Conservation (phyloP, 2,113 vertebrate species). For the Anser cygnoides region DNA sequence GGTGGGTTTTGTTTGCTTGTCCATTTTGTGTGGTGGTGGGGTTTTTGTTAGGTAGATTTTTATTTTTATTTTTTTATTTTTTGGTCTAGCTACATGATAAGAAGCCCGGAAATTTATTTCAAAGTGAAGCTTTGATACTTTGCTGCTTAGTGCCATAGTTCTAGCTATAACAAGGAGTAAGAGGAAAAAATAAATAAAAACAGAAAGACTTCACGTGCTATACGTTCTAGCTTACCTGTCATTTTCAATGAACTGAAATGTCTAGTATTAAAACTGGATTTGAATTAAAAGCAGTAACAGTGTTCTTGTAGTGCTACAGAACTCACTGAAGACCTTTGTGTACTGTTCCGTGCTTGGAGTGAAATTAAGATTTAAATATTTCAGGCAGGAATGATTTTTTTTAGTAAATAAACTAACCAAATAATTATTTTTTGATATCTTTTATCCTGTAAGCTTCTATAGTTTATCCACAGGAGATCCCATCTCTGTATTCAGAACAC, state of each 20-base stretch:
- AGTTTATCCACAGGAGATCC: neutral
- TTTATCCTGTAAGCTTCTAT: neutral
- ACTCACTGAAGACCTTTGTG: rapidly evolving
- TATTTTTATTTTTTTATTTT: neutral
- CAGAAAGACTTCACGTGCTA: neutral
- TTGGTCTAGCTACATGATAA: neutral
- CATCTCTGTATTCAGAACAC: neutral
- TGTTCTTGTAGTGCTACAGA: neutral
- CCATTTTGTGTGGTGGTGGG: neutral
- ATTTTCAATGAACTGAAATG: neutral
- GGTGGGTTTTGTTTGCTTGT: neutral
- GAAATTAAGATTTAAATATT: neutral
- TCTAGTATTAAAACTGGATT: neutral
- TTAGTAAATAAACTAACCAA: neutral
- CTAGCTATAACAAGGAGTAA: neutral
- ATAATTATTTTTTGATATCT: neutral
- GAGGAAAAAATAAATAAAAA: too few relatives aligned
- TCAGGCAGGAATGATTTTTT: neutral
- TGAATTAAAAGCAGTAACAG: neutral
- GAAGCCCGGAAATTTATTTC: neutral
- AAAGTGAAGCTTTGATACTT: neutral
- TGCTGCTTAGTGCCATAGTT: neutral
- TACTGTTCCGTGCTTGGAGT: neutral
- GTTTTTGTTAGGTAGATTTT: too few relatives aligned
- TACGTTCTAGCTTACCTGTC: neutral